Base-by-base conservation (phyloP, 92 coral and sea anemone species). In the Epizoanthus rinbou region DNA sequence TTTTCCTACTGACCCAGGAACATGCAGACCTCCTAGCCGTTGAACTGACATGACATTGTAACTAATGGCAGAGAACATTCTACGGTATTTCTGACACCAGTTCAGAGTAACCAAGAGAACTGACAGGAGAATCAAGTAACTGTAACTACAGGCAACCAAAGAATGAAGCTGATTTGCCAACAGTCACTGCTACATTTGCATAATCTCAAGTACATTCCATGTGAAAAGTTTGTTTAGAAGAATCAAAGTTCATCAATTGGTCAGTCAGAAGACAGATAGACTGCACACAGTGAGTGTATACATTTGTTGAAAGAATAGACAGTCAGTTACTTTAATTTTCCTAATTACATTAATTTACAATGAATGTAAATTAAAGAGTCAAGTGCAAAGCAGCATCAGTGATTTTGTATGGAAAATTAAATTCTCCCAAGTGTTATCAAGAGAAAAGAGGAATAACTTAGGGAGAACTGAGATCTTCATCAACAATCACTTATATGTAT, bases 1-100 rank as follows among this genome's bases (percentile, higher is more conserved):
- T 65, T 75, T 81, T 0, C 85, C 33, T 21, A 78, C 23, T 78
- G 71, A 25, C 3, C 87, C 85, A 25, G 92, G 89, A 28, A 86
- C 57, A 54, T 89, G 87, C 8, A 89, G 84, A 75, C 89, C 69
- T 43, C 82, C 82, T 3, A 78, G 22, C 21, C 65, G 63, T 21
- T 78, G 82, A 1, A 22, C 82, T 39, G 82, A 78, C 82, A 78
- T 78, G 82, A 78, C 57, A 62, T 78, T 78, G 21, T 60, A 78
- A 23, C 82, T 52, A 63, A 78, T 57, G 47, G 70, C 31, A 15
- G 82, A 78, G 31, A 78, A 78, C 82, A 78, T 78, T 3, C 50
- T 67, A 67, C 73, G 15, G 7, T 28, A 2, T 16, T 6, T 60
- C 41, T 78, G 50, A 35, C 0, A 35, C 43, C 10, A 67, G 73